These are phyloP conservation scores for Climacteris rufus DNA, from an alignment of 2,113 vertebrate species.

Conservation along the genomic window DNA sequence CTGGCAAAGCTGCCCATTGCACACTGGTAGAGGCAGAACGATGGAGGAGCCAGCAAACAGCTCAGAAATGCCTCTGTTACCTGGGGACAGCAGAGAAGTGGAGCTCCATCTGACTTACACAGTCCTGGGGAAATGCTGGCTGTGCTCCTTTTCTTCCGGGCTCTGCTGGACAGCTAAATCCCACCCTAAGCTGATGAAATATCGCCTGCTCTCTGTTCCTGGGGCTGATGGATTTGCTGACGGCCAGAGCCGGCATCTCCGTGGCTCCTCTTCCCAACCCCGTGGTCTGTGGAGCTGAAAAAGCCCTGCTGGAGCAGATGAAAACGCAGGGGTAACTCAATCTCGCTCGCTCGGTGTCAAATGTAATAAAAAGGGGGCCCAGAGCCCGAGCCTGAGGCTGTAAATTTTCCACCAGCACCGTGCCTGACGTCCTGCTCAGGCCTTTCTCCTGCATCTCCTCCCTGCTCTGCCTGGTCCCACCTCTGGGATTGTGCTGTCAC, in stretches of 20 bases:
- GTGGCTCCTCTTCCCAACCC: neutral
- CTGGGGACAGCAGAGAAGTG: neutral
- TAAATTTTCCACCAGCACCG: neutral
- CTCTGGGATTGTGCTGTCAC: fast-evolving
- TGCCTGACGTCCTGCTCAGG: neutral
- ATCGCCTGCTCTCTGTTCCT: neutral
- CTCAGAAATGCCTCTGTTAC: neutral
- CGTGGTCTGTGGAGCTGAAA: neutral
- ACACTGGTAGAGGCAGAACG: neutral
- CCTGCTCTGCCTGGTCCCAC: neutral
- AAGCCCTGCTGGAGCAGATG: neutral
- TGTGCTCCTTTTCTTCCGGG: neutral
- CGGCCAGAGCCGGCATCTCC: neutral
- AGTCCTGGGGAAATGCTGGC: neutral
- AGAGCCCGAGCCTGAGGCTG: neutral
- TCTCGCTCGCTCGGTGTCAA: neutral
- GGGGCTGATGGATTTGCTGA: neutral
- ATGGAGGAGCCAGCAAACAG: neutral
- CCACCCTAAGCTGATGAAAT: constrained; percentile 21
- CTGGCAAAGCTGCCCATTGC: neutral
- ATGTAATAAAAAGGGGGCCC: constrained; percentile 11
- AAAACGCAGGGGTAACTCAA: neutral
- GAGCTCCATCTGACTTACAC: neutral
- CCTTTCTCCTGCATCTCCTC: neutral
- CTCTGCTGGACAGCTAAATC: constrained; percentile 18